Conservation (phyloP, 2,113 vertebrate genomes). For the Dicentrarchus labrax region DNA sequence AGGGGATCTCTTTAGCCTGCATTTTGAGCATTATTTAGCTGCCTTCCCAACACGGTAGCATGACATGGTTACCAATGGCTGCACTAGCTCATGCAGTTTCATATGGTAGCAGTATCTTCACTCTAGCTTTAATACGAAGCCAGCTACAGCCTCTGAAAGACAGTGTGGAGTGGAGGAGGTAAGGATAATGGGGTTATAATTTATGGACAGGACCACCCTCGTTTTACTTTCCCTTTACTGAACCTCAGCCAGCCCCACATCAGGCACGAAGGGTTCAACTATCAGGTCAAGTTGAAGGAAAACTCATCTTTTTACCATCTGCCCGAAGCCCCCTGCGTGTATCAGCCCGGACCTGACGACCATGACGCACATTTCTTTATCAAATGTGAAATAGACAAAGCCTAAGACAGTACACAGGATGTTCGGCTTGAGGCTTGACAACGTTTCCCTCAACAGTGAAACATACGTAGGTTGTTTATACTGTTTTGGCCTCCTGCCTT, state of each 20-base stretch:
- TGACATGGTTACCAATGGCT: too few relatives aligned
- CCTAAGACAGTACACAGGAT: slow-evolving; percentile 58
- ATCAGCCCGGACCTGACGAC: slow-evolving; percentile 9
- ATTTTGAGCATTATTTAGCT: background rate
- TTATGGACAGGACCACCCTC: background rate
- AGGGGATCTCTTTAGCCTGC: background rate
- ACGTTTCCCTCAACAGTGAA: slow-evolving; percentile 30
- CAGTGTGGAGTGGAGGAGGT: too few relatives aligned
- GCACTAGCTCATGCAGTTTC: background rate
- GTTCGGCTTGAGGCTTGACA: slow-evolving; percentile 18
- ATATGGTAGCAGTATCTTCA: too few relatives aligned
- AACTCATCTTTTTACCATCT: slow-evolving; percentile 5
- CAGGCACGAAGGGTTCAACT: background rate
- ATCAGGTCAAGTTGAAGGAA: slow-evolving; percentile 31
- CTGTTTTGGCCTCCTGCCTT: slow-evolving; percentile 52
- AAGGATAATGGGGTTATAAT: too few relatives aligned
- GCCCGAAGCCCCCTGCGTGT: background rate
- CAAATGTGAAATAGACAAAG: slow-evolving; percentile 30
- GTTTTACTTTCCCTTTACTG: background rate
- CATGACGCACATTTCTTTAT: slow-evolving; percentile 33
- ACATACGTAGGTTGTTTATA: slow-evolving; percentile 43
- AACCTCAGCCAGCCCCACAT: background rate
- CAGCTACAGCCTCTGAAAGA: too few relatives aligned
- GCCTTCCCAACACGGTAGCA: too few relatives aligned
- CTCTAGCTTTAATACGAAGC: too few relatives aligned